phyloP scores from a whole-genome alignment of 2,888 invertebrate genomes.

The Pardosa pseudoannulata region DNA sequence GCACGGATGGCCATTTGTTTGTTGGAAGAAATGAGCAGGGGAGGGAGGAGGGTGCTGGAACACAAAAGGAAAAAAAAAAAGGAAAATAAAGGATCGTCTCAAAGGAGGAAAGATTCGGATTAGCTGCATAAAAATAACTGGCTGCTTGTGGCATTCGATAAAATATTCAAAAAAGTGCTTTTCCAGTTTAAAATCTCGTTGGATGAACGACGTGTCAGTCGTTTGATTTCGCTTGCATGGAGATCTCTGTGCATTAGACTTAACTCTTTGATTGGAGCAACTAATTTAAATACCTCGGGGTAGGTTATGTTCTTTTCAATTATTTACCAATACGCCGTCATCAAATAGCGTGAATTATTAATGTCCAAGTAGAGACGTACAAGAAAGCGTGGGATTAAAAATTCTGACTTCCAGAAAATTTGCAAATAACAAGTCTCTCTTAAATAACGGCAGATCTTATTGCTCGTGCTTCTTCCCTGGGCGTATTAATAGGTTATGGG shows the following conservation, averaged over 20 bases:
- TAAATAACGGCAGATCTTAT: slow-evolving; percentile 50
- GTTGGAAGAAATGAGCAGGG: background rate
- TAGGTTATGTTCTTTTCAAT: slow-evolving; percentile 47
- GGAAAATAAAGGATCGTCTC: background rate
- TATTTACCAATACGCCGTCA: slow-evolving; percentile 58
- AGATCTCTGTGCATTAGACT: background rate
- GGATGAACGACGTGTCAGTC: slow-evolving; percentile 5
- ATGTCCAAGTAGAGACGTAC: slow-evolving; percentile 23
- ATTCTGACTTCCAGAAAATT: slow-evolving; percentile 56
- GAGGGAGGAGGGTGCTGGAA: background rate
- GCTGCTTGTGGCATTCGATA: slow-evolving; percentile 34
- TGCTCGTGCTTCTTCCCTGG: slow-evolving; percentile 14
- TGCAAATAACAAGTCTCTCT: slow-evolving; percentile 61
- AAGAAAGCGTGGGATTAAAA: slow-evolving; percentile 67
- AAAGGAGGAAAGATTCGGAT: slow-evolving; percentile 6
- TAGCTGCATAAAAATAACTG: slow-evolving; percentile 54
- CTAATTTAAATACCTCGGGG: slow-evolving; percentile 67
- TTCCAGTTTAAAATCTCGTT: slow-evolving; percentile 29
- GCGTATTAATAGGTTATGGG: slow-evolving; percentile 72
- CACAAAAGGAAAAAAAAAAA: slow-evolving; percentile 40
- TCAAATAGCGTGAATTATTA: slow-evolving; percentile 66
- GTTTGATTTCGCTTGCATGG: slow-evolving; percentile 4
- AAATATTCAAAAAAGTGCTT: slow-evolving; percentile 40
- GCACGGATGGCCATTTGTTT: slow-evolving; percentile 3
- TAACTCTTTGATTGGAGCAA: slow-evolving; percentile 36